Evolutionary conservation across 2,113 vertebrate species (phyloP).

Genomic region (Eolophus roseicapilla): DNA sequence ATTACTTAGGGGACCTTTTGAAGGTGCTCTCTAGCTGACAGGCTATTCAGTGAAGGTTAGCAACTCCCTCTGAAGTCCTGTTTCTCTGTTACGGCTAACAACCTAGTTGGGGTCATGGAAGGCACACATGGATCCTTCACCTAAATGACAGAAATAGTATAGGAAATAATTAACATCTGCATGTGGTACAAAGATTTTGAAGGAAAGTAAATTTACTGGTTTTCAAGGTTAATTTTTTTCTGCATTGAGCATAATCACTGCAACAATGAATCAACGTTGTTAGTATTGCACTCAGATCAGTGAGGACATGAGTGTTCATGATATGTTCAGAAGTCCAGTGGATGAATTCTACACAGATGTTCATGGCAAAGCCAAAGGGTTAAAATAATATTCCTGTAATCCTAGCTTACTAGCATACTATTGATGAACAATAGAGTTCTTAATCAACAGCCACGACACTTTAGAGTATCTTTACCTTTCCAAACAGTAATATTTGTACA

Average conservation of each 20-base stretch:
- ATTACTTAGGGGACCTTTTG: constrained; percentile 65
- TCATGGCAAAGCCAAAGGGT: background rate
- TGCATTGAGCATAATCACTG: constrained; percentile 1
- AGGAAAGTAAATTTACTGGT: constrained; percentile 55
- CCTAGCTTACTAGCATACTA: background rate
- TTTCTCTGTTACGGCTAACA: constrained; percentile 30
- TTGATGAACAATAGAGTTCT: background rate
- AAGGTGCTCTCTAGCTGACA: constrained; percentile 61
- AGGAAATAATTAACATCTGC: constrained; percentile 68
- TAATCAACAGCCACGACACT: background rate
- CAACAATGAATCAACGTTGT: constrained; percentile 28
- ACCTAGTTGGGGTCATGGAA: constrained; percentile 34
- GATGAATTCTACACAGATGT: constrained; percentile 18
- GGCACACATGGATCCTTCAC: constrained; percentile 63
- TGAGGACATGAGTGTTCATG: background rate
- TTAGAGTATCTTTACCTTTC: background rate
- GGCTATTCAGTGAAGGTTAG: constrained; percentile 49
- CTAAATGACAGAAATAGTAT: constrained; percentile 21
- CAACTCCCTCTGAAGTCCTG: constrained; percentile 57
- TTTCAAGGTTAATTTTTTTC: constrained; percentile 7
- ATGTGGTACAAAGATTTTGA: constrained; percentile 26
- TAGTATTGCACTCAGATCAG: background rate
- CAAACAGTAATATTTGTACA: background rate
- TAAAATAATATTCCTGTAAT: constrained; percentile 45
- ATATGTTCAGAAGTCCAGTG: background rate